Evolutionary conservation across 2,113 vertebrate genomes (phyloP).

Genomic region (Dunckerocampus dactyliophorus): DNA sequence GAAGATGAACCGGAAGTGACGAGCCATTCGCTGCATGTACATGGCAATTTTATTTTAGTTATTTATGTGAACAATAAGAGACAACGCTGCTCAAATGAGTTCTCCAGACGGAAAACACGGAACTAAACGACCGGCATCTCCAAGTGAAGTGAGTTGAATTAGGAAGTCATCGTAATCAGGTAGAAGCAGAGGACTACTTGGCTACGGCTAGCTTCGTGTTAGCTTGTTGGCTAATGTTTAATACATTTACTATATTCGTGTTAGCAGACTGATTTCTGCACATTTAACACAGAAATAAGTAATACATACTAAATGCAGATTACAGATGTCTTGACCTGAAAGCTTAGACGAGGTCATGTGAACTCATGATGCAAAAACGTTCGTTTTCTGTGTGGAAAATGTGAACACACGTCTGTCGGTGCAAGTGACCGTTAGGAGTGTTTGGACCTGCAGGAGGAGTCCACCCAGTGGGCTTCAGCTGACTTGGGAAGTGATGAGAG

Average conservation of each 20-base stretch:
- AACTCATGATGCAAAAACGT: too few relatives aligned
- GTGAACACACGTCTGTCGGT: too few relatives aligned
- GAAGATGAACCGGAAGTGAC: conserved; percentile 23
- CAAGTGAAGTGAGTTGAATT: conserved; percentile 70
- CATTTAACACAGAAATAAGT: neutral
- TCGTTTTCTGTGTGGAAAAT: too few relatives aligned
- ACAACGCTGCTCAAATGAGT: conserved; percentile 69
- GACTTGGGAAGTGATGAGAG: conserved; percentile 81
- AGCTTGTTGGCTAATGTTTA: conserved; percentile 18
- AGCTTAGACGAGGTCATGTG: too few relatives aligned
- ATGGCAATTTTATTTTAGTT: conserved; percentile 8
- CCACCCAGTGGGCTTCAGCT: conserved; percentile 83
- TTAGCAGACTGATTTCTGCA: neutral
- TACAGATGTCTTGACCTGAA: too few relatives aligned
- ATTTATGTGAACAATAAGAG: neutral
- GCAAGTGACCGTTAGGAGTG: neutral
- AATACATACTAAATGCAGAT: too few relatives aligned
- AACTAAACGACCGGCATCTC: conserved; percentile 82
- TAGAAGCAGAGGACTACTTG: rapidly evolving
- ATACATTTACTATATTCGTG: neutral
- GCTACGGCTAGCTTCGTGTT: neutral
- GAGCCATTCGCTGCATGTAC: neutral
- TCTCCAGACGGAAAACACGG: conserved; percentile 78
- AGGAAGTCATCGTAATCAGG: neutral
- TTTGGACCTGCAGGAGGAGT: conserved; percentile 60